Base-by-base conservation (phyloP, 2,888 invertebrate species). In the Tanytarsus gracilentus region DNA sequence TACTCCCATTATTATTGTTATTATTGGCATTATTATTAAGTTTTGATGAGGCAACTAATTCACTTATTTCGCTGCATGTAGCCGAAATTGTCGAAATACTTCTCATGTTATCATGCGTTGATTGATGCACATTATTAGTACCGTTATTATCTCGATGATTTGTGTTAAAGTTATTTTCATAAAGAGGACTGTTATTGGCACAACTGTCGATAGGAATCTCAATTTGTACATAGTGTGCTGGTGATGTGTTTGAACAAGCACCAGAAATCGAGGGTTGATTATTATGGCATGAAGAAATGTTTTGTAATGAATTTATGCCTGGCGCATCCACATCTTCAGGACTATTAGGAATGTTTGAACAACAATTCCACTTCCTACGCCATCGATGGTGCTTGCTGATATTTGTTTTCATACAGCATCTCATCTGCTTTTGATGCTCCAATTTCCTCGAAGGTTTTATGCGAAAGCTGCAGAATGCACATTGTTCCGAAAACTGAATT, bases 301-400 rank as follows among this genome's bases (percentile, higher is more conserved):
- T 70, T n/a, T 71, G 68, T 18, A 73, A 66, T 29, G 72, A 72
- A 67, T 78, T 78, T 59, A n/a, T n/a, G n/a, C 75, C 74, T 55
- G 77, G 77, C 66, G 78, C 76, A 66, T n/a, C n/a, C n/a, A n/a
- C n/a, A n/a, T 79, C 79, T 33, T 49, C 50, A 0, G 80, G 80
- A 70, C 79, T 80, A 63, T 80, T 79, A 1, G 79, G 79, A 7
- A 78, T 78, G 29, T 76, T 77, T 44, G 77, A 72, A 65, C 80
- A 80, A 65, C 80, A 80, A 66, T 79, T 80, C 80, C 79, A 80
- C 72, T 77, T 78, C 65, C 76, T 74, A 33, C 75, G 70, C 73
- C 74, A 75, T 25, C 75, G 70, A 63, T 75, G 75, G 62, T 74
- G 72, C 62, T 75, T 75, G 16, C 36, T 16, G 8, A 18, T 44